These are phyloP conservation scores for Fulmarus glacialis DNA, from an alignment of 2,113 vertebrate genomes.

Conservation along the genomic window DNA sequence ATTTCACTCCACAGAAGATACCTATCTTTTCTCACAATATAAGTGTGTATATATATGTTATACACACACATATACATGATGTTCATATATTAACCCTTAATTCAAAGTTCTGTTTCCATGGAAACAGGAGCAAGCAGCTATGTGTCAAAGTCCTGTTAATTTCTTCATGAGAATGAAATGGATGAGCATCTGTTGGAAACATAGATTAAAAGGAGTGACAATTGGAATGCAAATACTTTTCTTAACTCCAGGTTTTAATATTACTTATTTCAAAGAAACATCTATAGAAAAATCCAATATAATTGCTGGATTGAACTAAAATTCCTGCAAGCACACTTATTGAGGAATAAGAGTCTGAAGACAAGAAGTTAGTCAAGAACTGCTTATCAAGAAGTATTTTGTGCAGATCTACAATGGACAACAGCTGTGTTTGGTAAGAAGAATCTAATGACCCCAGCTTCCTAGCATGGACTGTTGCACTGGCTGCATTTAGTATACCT, in stretches of 20 bases:
- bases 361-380: background rate
- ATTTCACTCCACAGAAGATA: background rate
- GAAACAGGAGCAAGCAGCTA: background rate
- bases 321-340: background rate
- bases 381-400: background rate
- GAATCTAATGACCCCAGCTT: background rate
- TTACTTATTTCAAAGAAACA: background rate
- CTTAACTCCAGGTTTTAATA: background rate
- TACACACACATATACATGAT: background rate
- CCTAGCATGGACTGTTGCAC: accelerated
- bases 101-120: background rate
- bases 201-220: background rate
- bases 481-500: background rate
- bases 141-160: background rate
- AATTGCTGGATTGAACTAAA: background rate
- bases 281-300: background rate
- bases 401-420: background rate
- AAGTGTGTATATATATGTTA: background rate
- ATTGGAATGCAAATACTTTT: background rate
- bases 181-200: background rate
- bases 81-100: background rate
- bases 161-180: background rate
- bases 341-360: background rate
- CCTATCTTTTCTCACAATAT: background rate
- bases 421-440: background rate